A percentile compares a stretch with the other conserved stretches of the same genome.
These are phyloP conservation scores for Avahi laniger DNA, from an alignment of 2,797 vertebrate genomes.

Conservation along the genomic window DNA sequence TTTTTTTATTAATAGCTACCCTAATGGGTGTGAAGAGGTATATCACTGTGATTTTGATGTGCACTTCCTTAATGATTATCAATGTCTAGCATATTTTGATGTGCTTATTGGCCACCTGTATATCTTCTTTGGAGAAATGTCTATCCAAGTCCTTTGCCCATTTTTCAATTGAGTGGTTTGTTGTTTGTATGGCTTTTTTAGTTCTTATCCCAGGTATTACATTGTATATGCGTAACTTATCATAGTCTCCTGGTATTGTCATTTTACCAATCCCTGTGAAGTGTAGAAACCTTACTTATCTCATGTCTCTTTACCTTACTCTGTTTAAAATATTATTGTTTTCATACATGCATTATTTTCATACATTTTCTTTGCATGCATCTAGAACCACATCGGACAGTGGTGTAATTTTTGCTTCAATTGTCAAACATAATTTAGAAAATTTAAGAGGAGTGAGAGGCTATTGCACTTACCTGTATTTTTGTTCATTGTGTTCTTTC, in stretches of 20 bases:
- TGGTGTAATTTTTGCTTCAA: neutral
- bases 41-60: neutral
- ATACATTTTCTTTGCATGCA: neutral
- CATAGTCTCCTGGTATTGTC: too few species aligned
- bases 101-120: neutral
- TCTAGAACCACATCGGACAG: neutral
- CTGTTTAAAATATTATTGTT: neutral
- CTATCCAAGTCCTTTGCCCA: neutral
- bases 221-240: neutral
- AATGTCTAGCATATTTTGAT: neutral
- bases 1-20: neutral
- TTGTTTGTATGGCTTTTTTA: neutral
- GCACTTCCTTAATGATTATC: neutral
- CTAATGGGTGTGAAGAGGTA: neutral
- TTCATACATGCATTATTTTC: neutral
- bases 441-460: neutral
- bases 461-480: neutral
- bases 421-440: neutral
- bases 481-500: neutral
- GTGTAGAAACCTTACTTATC: neutral
- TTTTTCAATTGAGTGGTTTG: neutral
- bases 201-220: too few species aligned
- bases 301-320: neutral
- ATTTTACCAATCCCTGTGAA: neutral
- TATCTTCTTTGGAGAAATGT: neutral